Evolutionary conservation across 2,888 invertebrate species (phyloP).

Genomic region (Callimorpha dominula): DNA sequence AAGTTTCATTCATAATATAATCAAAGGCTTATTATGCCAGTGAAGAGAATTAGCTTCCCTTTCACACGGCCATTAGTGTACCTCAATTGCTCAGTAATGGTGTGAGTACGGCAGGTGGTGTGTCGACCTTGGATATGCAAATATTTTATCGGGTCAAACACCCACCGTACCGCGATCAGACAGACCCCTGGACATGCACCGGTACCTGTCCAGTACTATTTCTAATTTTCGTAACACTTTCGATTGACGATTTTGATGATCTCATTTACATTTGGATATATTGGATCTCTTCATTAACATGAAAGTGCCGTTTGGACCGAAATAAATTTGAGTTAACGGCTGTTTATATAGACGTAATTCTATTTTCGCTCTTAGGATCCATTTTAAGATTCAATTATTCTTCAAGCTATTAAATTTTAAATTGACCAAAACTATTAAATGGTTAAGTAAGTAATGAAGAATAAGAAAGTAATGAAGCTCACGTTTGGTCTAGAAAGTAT

Average conservation of each 20-base stretch:
- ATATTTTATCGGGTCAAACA: slow-evolving; percentile 70
- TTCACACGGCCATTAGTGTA: slow-evolving; percentile 45
- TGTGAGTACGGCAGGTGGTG: slow-evolving; percentile 67
- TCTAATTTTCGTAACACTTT: slow-evolving; percentile 40
- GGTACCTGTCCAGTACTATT: slow-evolving; percentile 29
- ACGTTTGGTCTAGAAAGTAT: too few relatives aligned
- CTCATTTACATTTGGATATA: slow-evolving; percentile 8
- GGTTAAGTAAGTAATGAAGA: too few relatives aligned
- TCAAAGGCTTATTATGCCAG: slow-evolving; percentile 27
- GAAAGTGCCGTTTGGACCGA: not conserved
- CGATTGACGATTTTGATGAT: slow-evolving; percentile 25
- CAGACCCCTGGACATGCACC: slow-evolving; percentile 43
- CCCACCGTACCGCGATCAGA: slow-evolving; percentile 58
- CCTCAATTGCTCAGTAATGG: slow-evolving; percentile 42
- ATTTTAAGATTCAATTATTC: not conserved
- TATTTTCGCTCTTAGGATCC: not conserved
- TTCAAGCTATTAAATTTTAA: too few relatives aligned
- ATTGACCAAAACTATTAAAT: too few relatives aligned
- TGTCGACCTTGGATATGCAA: slow-evolving; percentile 73
- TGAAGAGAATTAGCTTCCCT: slow-evolving; percentile 46
- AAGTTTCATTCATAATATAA: slow-evolving; percentile 37
- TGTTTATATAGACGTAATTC: not conserved
- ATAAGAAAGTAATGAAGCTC: too few relatives aligned
- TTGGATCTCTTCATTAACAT: slow-evolving; percentile 1
- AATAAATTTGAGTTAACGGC: not conserved